Base-by-base conservation (phyloP, 2,888 invertebrate genomes). In the Apamea crenata region DNA sequence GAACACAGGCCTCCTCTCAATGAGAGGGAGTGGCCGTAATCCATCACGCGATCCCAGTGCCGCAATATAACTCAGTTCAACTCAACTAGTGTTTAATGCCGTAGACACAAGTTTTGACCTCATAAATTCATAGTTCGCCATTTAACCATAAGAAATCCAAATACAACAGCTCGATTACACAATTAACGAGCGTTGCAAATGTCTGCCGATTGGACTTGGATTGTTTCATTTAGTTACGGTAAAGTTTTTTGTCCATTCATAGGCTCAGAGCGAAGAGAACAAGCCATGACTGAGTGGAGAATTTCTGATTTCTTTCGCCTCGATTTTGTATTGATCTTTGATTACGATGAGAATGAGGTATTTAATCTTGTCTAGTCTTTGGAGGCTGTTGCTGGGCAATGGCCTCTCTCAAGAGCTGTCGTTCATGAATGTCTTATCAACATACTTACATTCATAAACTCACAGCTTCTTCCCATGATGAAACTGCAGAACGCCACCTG, bases 161-260 rank as follows among this genome's bases (percentile, higher is more conserved):
- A 78, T 70, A 81, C 59, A 65, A 78, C 79, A 81, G 78, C 74
- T 85, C 75, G 82, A 89, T 89, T 89, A 87, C 82, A 89, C 82
- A 85, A 87, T 86, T 83, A 90, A 90, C 81, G 61, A 83, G 84
- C 89, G 89, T 87, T 83, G 82, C 81, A 69, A 90, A 87, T 83
- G 83, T 81, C 82, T 74, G 70, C 12, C 81, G 85, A 90, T 89
- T 90, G 81, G 85, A 76, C 77, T 80, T 79, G 87, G 90, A 87
- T 90, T 81, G 76, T 89, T 89, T 80, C 73, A 77, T 83, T 89
- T 88, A 73, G 89, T 65, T 70, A 79, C 82, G 87, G 77, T 73
- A 53, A 68, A 61, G 70, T 82, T 90, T 89, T 89, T 89, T 88
- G 66, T 74, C 16, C 74, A 78, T 82, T 82, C 76, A 65, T 85